Conservation (phyloP, 92 coral and sea anemone species). For the Phymanthus crucifer region DNA sequence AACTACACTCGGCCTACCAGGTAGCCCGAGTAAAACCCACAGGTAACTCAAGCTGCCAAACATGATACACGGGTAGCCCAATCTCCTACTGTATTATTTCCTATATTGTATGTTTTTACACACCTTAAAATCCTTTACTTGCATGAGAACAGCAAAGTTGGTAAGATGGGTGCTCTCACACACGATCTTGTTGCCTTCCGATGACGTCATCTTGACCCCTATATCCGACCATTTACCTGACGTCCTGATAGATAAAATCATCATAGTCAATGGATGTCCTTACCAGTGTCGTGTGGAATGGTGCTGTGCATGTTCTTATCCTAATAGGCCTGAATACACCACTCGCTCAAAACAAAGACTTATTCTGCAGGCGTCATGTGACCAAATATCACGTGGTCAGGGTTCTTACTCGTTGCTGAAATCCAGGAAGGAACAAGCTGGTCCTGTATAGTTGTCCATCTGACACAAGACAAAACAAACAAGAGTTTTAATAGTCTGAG, state of each 20-base stretch:
- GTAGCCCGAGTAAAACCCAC: too few relatives aligned
- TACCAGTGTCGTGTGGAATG: neutral
- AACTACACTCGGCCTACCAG: too few relatives aligned
- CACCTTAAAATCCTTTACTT: conserved; percentile 79
- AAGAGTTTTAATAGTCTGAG: neutral
- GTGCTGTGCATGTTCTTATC: too few relatives aligned
- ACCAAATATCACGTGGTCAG: neutral
- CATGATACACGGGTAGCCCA: neutral
- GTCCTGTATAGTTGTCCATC: conserved; percentile 46
- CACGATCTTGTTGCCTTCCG: conserved; percentile 18
- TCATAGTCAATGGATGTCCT: neutral
- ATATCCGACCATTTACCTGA: conserved; percentile 58
- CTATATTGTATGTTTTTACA: neutral
- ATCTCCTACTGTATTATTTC: neutral
- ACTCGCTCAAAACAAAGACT: too few relatives aligned
- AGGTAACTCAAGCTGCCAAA: too few relatives aligned
- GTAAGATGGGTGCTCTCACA: conserved; percentile 87
- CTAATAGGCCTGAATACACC: too few relatives aligned
- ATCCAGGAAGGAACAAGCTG: conserved; percentile 61
- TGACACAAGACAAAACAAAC: conserved; percentile 24
- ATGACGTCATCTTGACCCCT: conserved; percentile 48
- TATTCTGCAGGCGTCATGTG: neutral
- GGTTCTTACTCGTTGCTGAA: conserved; percentile 33
- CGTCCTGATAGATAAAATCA: conserved; percentile 22
- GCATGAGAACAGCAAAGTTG: conserved; percentile 96